These are phyloP conservation scores for Druceiella hillmani DNA, from an alignment of 2,888 invertebrate species.

Conservation along the genomic window DNA sequence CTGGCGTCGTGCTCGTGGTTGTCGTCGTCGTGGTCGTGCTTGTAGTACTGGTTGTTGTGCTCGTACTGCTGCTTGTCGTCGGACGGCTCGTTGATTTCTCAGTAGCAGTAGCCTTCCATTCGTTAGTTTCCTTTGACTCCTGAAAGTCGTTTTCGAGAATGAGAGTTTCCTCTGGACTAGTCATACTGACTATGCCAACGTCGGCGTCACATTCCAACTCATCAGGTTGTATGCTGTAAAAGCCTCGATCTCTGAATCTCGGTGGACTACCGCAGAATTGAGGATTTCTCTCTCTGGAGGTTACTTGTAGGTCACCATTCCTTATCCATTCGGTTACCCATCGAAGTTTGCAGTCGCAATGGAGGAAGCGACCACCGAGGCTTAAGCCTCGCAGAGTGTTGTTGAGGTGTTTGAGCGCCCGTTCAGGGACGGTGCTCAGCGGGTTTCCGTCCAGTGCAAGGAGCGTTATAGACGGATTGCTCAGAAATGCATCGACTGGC, in stretches of 20 bases:
- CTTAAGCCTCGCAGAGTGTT: constrained; percentile 79
- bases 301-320: constrained; percentile 83
- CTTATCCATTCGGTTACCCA: constrained; percentile 92
- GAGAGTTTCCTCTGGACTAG: constrained; percentile 47
- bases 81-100: constrained; percentile 29
- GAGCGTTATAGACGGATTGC: constrained; percentile 79
- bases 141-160: constrained; percentile 37
- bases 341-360: constrained; percentile 80
- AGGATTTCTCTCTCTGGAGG: constrained; percentile 85
- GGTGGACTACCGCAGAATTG: constrained; percentile 87
- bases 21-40: constrained; percentile 29
- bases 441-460: constrained; percentile 90
- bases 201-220: constrained; percentile 57
- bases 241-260: constrained; percentile 73
- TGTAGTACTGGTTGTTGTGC: constrained; percentile 29
- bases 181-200: constrained; percentile 45
- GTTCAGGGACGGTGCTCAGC: constrained; percentile 73
- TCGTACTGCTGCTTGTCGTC: constrained; percentile 30
- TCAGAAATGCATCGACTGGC: constrained; percentile 72
- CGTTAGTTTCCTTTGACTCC: constrained; percentile 27
- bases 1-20: constrained; percentile 34
- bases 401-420: constrained; percentile 73
- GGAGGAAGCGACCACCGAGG: constrained; percentile 80
- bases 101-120: constrained; percentile 31
- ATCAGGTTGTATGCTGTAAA: constrained; percentile 80